Base-by-base conservation (phyloP, 2,888 invertebrate genomes). In the Parnassius smintheus region DNA sequence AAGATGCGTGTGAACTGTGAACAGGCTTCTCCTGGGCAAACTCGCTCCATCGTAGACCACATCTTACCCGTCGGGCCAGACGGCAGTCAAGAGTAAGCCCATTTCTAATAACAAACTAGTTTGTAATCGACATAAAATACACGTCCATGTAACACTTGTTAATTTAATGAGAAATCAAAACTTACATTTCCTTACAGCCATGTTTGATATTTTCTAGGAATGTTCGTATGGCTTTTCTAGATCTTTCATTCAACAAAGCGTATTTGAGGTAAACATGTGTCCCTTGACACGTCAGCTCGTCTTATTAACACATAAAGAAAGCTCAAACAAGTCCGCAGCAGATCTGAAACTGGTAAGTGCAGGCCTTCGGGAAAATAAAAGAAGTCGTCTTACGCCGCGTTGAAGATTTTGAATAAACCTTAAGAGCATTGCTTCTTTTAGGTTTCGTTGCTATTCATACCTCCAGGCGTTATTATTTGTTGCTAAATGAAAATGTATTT, bases 291-390 rank as follows among this genome's bases (percentile, higher is more conserved):
- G 55, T 56, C 55, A 54, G 58, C 25, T 10, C 2, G 45, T 55
- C n/a, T 41, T 62, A 42, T 57, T 48, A 62, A 22, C 18, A 51
- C 46, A 48, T 56, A 58, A 55, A 61, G 61, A 48, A 64, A 62
- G 62, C 64, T 48, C 56, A 55, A 61, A 65, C 59, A 66, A 61
- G 61, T 13, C 61, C 48, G 57, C 66, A 62, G 49, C 63, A 64
- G 58, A 55, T 58, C 54, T 35, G 35, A 45, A 62, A 63, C 61
- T 55, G 57, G 55, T 48, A 61, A 65, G 44, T 55, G 49, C 44
- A 25, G 50, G 57, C 46, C 62, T 57, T 46, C 41, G 48, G 62
- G 62, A 57, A 57, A 62, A 62, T 62, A 62, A 62, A 56, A 57
- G 56, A 61, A 61, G 55, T 50, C 54, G 11, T 54, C 54, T 54